Base-by-base conservation (phyloP, 2,113 vertebrate species). In the Carlito syrichta region DNA sequence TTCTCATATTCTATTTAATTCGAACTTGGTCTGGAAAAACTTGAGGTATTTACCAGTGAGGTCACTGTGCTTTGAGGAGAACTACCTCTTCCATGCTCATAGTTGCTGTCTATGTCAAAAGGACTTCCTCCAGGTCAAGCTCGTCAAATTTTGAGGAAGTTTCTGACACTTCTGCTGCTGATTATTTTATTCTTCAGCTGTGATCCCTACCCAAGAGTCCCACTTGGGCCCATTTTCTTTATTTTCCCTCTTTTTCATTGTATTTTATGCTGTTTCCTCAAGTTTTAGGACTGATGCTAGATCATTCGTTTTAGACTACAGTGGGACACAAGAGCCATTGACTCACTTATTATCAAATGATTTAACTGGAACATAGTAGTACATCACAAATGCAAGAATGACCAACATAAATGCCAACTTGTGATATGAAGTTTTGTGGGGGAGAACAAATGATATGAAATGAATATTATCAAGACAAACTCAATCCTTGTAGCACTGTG, bases 401-500 rank as follows among this genome's bases (percentile, higher is more conserved):
- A 20, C 48, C 16, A 0, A 17, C 45, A 14, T 0, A 22, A 45
- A 12, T 0, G 3, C n/a, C 0, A 6, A 45, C 43, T 5, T 2
- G 60, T n/a, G 17, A 14, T 9, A 7, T 3, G 27, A 27, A 25
- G 27, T 6, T 6, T 12, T 0, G 1, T 3, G 22, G 48, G 38
- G 48, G 7, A 22, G 12, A 1, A 32, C 11, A 3, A 82, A 19
- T 2, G 3, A 0, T 5, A 2, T 0, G 0, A 0, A 35, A 58
- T 0, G 52, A 22, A 2, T 4, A 0, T 4, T 1, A 12, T 14
- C 35, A 5, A 5, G 86, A 69, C 17, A 7, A 4, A 23, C 10
- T 12, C 35, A 1, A 0, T 48, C 11, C 38, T 22, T 0, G 1
- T 0, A 8, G 50, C 5, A 2, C n/a, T 13, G 32, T 1, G 52